These are phyloP conservation scores for Onychorhynchus coronatus DNA, from an alignment of 2,113 vertebrate species.

Conservation along the genomic window DNA sequence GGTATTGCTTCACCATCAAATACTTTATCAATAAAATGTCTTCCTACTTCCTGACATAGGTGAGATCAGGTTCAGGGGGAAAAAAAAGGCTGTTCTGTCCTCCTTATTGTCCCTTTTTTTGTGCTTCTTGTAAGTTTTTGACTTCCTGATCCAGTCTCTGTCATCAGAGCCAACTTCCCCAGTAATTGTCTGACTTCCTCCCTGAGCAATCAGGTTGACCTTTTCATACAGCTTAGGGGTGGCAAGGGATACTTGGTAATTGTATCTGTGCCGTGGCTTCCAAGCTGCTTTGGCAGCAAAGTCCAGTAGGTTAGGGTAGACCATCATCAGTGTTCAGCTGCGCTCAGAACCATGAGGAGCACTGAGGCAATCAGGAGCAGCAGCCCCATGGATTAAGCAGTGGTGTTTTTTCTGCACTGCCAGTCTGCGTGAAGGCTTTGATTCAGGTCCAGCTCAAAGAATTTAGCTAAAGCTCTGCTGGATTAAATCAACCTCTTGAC, in stretches of 20 bases:
- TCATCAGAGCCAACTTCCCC: neutral
- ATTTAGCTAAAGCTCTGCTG: neutral
- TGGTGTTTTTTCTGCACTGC: neutral
- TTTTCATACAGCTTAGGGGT: neutral
- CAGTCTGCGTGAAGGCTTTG: neutral
- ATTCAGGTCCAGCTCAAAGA: neutral
- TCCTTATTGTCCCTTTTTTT: neutral
- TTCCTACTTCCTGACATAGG: neutral
- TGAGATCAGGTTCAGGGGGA: neutral
- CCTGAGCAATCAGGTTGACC: neutral
- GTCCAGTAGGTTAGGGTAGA: neutral
- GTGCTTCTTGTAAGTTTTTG: neutral
- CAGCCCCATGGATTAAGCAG: neutral
- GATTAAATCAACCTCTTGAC: neutral
- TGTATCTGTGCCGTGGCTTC: neutral
- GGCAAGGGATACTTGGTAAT: neutral
- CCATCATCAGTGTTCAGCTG: neutral
- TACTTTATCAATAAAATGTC: neutral
- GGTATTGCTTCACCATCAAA: neutral
- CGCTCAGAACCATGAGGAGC: neutral
- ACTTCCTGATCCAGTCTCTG: neutral
- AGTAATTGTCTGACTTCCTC: neutral
- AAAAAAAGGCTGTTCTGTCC: neutral
- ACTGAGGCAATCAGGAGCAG: neutral
- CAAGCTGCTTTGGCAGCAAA: neutral